Conservation (phyloP, 2,797 vertebrate species). For the Crenuchus spilurus region DNA sequence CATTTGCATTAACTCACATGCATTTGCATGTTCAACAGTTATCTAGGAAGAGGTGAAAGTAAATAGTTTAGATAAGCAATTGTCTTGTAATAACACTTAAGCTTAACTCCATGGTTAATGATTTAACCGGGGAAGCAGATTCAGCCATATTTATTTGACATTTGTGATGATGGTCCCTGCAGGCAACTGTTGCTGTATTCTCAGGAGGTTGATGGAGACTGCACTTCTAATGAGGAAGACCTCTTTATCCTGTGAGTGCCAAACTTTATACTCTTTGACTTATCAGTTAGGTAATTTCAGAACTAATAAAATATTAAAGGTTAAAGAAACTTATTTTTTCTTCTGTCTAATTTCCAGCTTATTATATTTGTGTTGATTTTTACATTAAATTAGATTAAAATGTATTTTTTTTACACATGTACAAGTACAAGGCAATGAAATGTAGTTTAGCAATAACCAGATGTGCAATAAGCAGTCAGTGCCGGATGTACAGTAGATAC, state of each 20-base stretch:
- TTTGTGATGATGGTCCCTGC: slow-evolving; percentile 33
- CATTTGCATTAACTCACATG: not conserved
- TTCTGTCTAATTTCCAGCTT: too few species aligned
- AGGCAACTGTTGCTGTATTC: slow-evolving; percentile 96
- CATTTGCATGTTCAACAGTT: not conserved
- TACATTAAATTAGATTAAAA: too few species aligned
- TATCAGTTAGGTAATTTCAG: not conserved
- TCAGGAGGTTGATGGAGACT: slow-evolving; percentile 93
- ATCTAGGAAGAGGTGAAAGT: not conserved
- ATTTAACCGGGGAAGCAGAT: not conserved
- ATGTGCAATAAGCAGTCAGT: too few species aligned
- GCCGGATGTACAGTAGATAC: too few species aligned
- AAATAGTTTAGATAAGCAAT: not conserved
- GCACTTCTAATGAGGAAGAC: slow-evolving; percentile 93
- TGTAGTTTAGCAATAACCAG: too few species aligned
- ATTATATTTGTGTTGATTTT: too few species aligned
- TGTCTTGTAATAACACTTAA: not conserved
- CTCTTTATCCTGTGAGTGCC: slow-evolving; percentile 96
- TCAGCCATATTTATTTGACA: not conserved
- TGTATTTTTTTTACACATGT: too few species aligned
- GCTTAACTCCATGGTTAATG: not conserved
- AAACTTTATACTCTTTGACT: not conserved
- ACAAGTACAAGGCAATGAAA: too few species aligned
- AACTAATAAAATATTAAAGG: too few species aligned
- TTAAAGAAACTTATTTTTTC: too few species aligned